These are phyloP conservation scores for Pomatorhinus ruficollis DNA, from an alignment of 2,113 vertebrate species.

Conservation along the genomic window DNA sequence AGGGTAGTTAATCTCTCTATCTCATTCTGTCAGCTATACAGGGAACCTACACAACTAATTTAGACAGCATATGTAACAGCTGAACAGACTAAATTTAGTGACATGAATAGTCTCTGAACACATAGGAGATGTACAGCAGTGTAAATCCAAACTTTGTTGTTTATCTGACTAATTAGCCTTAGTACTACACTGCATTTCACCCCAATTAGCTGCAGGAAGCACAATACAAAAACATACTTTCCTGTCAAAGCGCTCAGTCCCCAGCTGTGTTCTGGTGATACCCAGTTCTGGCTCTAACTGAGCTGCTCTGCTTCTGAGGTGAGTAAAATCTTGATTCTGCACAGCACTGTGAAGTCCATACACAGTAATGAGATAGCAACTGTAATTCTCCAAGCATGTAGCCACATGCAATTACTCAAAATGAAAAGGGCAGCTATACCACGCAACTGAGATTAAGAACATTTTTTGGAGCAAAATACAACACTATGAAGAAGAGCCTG, in stretches of 20 bases:
- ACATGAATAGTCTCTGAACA: background rate
- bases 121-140: background rate
- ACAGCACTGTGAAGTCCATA: conserved; percentile 54
- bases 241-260: conserved; percentile 81
- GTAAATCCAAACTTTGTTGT: background rate
- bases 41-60: background rate
- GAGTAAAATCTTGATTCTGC: conserved; percentile 74
- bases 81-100: background rate
- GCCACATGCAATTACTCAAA: background rate
- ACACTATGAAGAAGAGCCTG: background rate
- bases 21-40: background rate
- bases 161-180: background rate
- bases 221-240: conserved; percentile 21
- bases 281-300: conserved; percentile 77
- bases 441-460: background rate
- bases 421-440: background rate
- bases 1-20: background rate
- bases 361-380: background rate
- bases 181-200: background rate
- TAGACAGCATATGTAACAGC: background rate
- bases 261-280: conserved; percentile 80
- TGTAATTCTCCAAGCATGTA: background rate
- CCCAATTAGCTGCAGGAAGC: background rate
- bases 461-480: background rate
- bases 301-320: conserved; percentile 75